Evolutionary conservation across 2,113 vertebrate genomes (phyloP).

Genomic region (Albula goreensis): DNA sequence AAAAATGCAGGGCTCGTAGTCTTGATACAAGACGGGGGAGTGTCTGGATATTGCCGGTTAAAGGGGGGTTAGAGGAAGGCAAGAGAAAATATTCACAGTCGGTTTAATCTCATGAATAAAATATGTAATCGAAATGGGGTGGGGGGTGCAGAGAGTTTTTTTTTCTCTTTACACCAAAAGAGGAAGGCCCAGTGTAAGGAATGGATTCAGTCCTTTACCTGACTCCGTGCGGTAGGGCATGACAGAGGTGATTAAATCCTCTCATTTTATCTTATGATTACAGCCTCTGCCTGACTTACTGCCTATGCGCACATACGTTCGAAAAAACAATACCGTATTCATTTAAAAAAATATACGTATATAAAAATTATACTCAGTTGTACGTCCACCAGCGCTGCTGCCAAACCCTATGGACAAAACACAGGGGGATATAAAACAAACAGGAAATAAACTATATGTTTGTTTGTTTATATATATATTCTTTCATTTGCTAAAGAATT

Average conservation of each 20-base stretch:
- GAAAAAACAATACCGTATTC: too few species aligned
- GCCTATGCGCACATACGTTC: too few species aligned
- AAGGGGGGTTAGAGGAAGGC: neutral
- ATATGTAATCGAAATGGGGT: neutral
- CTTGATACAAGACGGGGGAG: neutral
- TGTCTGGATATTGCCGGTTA: neutral
- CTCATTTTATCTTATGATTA: neutral
- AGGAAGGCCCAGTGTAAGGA: neutral
- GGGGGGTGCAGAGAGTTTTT: neutral
- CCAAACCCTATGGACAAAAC: too few species aligned
- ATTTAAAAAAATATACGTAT: too few species aligned
- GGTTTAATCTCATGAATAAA: constrained; percentile 9
- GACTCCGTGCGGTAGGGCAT: neutral
- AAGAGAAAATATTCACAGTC: neutral
- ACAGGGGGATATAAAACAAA: too few species aligned
- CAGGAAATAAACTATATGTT: too few species aligned
- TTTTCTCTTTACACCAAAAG: neutral
- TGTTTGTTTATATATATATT: too few species aligned
- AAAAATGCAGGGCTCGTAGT: neutral
- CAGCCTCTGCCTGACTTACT: too few species aligned
- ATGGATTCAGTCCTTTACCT: neutral
- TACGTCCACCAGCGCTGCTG: too few species aligned
- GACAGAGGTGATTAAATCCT: neutral
- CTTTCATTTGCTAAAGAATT: too few species aligned
- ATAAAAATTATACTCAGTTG: too few species aligned